phyloP scores from a whole-genome alignment of 2,888 invertebrate species.

The Alloplasta piceator region DNA sequence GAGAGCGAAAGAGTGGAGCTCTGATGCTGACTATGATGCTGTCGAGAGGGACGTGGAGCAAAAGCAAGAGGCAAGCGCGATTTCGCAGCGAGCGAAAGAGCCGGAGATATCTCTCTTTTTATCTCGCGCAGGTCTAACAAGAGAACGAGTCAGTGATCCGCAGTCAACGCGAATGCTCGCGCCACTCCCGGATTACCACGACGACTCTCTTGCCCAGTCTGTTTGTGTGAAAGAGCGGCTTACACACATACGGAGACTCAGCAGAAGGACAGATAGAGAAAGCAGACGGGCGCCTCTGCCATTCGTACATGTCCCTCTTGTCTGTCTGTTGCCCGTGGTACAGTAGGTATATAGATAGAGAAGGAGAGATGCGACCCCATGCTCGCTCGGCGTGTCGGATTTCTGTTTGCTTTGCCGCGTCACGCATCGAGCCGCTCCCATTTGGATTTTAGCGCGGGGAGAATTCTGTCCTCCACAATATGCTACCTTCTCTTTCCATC shows the following conservation, averaged over 20 bases:
- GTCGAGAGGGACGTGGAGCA: constrained; percentile 46
- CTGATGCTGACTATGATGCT: constrained; percentile 52
- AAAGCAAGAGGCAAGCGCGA: constrained; percentile 45
- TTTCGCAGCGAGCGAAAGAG: constrained; percentile 9
- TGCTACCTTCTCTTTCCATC: constrained; percentile 38
- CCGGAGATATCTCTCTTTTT: constrained; percentile 65
- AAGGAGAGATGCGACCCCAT: constrained; percentile 63
- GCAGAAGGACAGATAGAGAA: constrained; percentile 76
- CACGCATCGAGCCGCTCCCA: constrained; percentile 79
- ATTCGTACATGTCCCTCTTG: constrained; percentile 81
- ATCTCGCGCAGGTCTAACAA: constrained; percentile 68
- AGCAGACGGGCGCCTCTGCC: constrained; percentile 83
- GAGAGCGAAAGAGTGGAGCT: constrained; percentile 73
- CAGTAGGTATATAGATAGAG: constrained; percentile 43
- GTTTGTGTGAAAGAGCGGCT: constrained; percentile 15
- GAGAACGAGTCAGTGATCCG: constrained; percentile 73
- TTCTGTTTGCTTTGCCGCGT: constrained; percentile 82
- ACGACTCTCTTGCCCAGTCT: not conserved
- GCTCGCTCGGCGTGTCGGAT: constrained; percentile 78
- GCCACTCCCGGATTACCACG: constrained; percentile 41
- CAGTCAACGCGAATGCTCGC: constrained; percentile 77
- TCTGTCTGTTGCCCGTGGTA: constrained; percentile 53
- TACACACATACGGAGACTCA: constrained; percentile 43
- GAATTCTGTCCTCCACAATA: constrained; percentile 57
- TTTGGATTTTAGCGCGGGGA: constrained; percentile 74